Percentiles rank a stretch among this genome's conserved stretches.
Conservation (phyloP, 2,888 invertebrate genomes). For the Ormyrus rosae region DNA sequence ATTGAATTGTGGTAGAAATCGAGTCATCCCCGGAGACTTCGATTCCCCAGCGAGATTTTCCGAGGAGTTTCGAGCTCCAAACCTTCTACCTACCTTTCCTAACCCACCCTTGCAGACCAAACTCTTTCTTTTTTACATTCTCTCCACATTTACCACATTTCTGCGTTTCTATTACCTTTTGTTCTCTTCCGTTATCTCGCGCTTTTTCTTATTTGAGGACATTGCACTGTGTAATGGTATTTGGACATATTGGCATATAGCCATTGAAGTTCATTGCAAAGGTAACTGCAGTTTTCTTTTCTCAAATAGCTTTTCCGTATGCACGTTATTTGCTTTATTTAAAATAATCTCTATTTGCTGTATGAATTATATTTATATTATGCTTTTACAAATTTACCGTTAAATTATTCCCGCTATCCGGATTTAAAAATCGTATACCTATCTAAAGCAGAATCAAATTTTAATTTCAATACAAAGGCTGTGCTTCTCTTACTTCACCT, state of each 20-base stretch:
- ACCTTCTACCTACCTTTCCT: conserved; percentile 3
- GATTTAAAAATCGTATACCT: not conserved
- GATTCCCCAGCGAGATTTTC: conserved; percentile 60
- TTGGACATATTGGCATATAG: conserved; percentile 9
- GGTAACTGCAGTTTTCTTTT: not conserved
- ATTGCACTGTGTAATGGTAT: conserved; percentile 4
- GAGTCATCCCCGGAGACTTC: conserved; percentile 62
- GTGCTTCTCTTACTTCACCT: conserved; percentile 35
- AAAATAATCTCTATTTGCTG: no score
- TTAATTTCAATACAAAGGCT: conserved; percentile 22
- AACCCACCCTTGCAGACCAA: conserved; percentile 4
- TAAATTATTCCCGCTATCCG: no score
- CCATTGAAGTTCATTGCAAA: not conserved
- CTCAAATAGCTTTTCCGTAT: not conserved
- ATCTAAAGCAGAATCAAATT: not conserved
- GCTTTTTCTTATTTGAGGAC: not conserved
- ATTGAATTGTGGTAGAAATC: conserved; percentile 63
- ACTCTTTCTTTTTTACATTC: conserved; percentile 16
- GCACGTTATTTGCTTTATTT: no score
- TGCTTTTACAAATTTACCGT: no score
- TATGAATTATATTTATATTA: no score
- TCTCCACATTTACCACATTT: not conserved
- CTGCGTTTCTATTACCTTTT: conserved; percentile 3
- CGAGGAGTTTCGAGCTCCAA: conserved; percentile 44
- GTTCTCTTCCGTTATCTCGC: not conserved